A percentile compares a stretch with the other conserved stretches of the same genome.
Evolutionary conservation across 2,888 invertebrate genomes (phyloP).

Genomic region (Caenorhabditis sp.): DNA sequence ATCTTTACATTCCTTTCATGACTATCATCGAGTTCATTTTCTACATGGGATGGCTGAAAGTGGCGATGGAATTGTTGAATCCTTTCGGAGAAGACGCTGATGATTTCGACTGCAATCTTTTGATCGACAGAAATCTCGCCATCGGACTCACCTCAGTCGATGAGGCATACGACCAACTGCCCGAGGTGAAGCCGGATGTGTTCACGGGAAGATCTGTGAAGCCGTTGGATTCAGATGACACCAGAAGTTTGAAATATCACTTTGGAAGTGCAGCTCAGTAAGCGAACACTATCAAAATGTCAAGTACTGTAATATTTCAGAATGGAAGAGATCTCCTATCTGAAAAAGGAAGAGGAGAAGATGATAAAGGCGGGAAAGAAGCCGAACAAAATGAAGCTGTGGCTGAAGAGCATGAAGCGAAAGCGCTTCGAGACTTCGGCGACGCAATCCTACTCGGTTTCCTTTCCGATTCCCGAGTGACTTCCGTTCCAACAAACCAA

Average conservation of each 20-base stretch:
- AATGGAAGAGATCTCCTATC: conserved; percentile 55
- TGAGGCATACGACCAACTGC: conserved; percentile 59
- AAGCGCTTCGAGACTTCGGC: conserved; percentile 48
- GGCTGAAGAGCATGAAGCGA: conserved; percentile 54
- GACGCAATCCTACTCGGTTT: conserved; percentile 35
- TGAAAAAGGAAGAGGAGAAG: conserved; percentile 46
- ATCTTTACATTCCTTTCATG: conserved; percentile 56
- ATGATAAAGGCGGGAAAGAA: conserved; percentile 52
- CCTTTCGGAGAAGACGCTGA: conserved; percentile 67
- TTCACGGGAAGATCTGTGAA: conserved; percentile 52
- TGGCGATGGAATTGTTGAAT: conserved; percentile 64
- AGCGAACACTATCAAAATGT: background rate
- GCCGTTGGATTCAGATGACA: conserved; percentile 56
- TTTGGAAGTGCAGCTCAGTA: conserved; percentile 54
- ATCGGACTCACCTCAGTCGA: conserved; percentile 57
- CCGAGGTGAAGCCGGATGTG: conserved; percentile 60
- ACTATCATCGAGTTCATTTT: conserved; percentile 57
- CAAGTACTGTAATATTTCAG: conserved; percentile 14
- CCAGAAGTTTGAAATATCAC: conserved; percentile 56
- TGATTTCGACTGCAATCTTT: conserved; percentile 62
- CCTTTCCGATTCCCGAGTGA: conserved; percentile 25
- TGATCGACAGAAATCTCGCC: conserved; percentile 62
- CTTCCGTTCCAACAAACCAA: background rate
- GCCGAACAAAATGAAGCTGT: conserved; percentile 43
- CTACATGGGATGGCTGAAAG: conserved; percentile 66